phyloP scores from a whole-genome alignment of 1,140 invertebrate genomes.

The Lepidurus packardi region DNA sequence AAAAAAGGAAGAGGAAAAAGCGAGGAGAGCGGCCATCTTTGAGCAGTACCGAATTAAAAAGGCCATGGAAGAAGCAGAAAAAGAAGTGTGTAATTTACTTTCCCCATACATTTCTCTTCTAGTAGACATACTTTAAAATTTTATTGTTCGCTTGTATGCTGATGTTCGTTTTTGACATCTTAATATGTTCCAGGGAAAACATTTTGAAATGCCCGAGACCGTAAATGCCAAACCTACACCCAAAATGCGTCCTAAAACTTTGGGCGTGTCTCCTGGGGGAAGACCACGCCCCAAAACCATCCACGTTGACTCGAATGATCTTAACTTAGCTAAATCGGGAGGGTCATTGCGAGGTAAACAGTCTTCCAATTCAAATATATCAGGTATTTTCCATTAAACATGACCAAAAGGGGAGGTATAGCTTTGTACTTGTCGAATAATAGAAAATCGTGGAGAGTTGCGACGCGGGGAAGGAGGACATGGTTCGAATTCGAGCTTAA shows the following conservation, averaged over 20 bases:
- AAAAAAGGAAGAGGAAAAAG: conserved; percentile 86
- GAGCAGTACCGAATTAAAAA: conserved; percentile 94
- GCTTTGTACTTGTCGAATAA: too few species aligned
- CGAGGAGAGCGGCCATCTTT: conserved; percentile 76
- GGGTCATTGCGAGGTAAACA: conserved; percentile 64
- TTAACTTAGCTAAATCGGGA: conserved; percentile 47
- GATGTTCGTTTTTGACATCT: conserved; percentile 12
- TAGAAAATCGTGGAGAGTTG: conserved; percentile 19
- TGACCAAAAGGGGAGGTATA: not conserved
- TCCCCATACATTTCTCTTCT: not conserved
- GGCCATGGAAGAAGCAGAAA: conserved; percentile 81
- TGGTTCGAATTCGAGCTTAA: conserved; percentile 37
- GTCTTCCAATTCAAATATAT: conserved; percentile 70
- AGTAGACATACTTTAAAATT: not conserved
- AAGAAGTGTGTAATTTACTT: conserved; percentile 57
- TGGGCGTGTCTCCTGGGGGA: conserved; percentile 47
- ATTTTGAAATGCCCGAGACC: conserved; percentile 39
- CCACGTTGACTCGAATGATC: conserved; percentile 63
- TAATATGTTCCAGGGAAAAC: conserved; percentile 39
- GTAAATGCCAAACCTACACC: conserved; percentile 41
- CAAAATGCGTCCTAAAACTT: conserved; percentile 38
- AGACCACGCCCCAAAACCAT: conserved; percentile 78
- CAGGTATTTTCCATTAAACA: conserved; percentile 51
- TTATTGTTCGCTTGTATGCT: not conserved
- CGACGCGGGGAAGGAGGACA: conserved; percentile 32